A percentile compares a stretch with the other conserved stretches of the same genome.
Evolutionary conservation across 1,140 invertebrate species (phyloP).

Genomic region (Rhyacophila brunnea): DNA sequence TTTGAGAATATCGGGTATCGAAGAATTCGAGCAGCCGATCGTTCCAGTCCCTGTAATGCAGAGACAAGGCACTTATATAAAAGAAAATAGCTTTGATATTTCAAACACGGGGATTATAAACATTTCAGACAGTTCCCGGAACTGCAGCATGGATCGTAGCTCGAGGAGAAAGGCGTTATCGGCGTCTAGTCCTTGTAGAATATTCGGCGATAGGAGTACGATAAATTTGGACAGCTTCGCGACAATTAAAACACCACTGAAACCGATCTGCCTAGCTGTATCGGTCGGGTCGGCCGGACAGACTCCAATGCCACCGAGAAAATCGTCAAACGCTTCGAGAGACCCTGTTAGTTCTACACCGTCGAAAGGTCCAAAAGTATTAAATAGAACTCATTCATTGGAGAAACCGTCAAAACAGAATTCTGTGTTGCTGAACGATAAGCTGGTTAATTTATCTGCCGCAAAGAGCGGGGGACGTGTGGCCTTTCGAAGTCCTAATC

Average conservation of each 20-base stretch:
- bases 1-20: constrained; percentile 25
- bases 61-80: constrained; percentile 11
- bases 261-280: constrained; percentile 29
- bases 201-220: constrained; percentile 18
- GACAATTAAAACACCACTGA: constrained; percentile 33
- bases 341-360: constrained; percentile 32
- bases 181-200: constrained; percentile 28
- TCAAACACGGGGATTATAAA: neutral
- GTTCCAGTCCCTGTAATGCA: neutral
- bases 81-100: neutral
- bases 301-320: constrained; percentile 38
- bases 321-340: constrained; percentile 23
- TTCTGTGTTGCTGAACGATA: neutral
- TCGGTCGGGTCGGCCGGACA: constrained; percentile 43
- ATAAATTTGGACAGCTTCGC: constrained; percentile 25
- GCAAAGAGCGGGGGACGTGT: constrained; percentile 32
- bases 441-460: no score
- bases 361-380: constrained; percentile 35
- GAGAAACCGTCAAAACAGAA: constrained; percentile 40
- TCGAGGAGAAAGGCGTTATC: constrained; percentile 15
- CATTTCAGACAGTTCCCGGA: constrained; percentile 2
- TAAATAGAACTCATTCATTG: constrained; percentile 47
- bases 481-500: constrained; percentile 49
- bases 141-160: neutral
- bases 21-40: constrained; percentile 4